Evolutionary conservation across 2,797 vertebrate genomes (phyloP).

Genomic region (Todus mexicanus): DNA sequence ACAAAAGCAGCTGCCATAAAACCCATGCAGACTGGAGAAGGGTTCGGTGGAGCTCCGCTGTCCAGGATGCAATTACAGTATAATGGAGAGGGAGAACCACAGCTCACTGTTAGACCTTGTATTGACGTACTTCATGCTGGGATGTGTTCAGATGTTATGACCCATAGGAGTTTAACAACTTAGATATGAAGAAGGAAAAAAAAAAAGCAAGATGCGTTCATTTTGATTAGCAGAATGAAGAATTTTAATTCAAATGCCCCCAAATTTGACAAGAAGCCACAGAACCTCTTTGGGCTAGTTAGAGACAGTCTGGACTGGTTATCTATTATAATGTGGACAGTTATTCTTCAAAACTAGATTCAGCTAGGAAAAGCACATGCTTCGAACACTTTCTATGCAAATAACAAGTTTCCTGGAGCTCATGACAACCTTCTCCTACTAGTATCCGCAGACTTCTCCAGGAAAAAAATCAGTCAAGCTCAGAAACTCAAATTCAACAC

Average conservation of each 20-base stretch:
- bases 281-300: not conserved
- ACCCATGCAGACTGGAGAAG: not conserved
- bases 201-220: not conserved
- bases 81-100: not conserved
- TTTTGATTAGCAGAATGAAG: not conserved
- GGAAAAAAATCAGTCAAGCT: not conserved
- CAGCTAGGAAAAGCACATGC: not conserved
- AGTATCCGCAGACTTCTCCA: not conserved
- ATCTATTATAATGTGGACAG: not conserved
- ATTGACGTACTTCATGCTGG: not conserved
- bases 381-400: not conserved
- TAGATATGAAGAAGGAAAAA: not conserved
- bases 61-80: not conserved
- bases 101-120: not conserved
- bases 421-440: not conserved
- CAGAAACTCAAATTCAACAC: not conserved
- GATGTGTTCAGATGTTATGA: not conserved
- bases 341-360: not conserved
- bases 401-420: not conserved
- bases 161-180: not conserved
- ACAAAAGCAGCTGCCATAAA: not conserved
- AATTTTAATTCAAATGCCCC: not conserved
- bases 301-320: not conserved
- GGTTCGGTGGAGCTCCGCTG: accelerated
- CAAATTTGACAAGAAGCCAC: not conserved